Base-by-base conservation (phyloP, 2,113 vertebrate species). In the Lophochroa leadbeateri region DNA sequence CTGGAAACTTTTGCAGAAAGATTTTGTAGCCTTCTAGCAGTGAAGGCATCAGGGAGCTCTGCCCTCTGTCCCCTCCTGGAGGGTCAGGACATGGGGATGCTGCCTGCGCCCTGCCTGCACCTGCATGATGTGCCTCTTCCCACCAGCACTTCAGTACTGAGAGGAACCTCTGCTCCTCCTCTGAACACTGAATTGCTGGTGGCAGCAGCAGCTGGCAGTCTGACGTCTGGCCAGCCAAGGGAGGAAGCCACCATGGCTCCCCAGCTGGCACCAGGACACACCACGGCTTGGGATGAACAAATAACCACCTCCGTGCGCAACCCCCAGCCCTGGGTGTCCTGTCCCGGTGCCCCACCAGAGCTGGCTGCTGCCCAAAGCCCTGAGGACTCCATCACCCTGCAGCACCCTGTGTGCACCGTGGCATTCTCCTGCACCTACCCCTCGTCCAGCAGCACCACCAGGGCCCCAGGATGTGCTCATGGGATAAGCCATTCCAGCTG, bases 181-280 rank as follows among this genome's bases (percentile, higher is more conserved):
- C 6, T 6, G 31, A 18, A 9, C 21, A 23, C 21, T 0, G 0
- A 8, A 6, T 2, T 14, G 44, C 21, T 1, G 0, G 4, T 19
- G 61, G 35, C 17, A 61, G 19, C 67, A 35, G 77, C 46, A 57
- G 52, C 80, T 23, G 8, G 21, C 7, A 11, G 29, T 15, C 8
- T 20, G 52, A 43, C 74, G 39, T 7, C 39, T 0, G 4, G 29
- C 29, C 72, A n/a, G 35, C 53, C 15, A 0, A 12, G 11, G 27
- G 31, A 46, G 41, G 35, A 61, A 33, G 50, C n/a, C 67, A 21
- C 50, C 4, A 7, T 0, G 18, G 46, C 52, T 77, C 41, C 39
- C 25, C 17, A 27, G 1, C 1, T 1, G 23, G 27, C 57, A 67
- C 63, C 8, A 6, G 9, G 46, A 50, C 58, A 39, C 33, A 6